phyloP scores from a whole-genome alignment of 1,140 invertebrate genomes.

The Heliconius eleuchia region DNA sequence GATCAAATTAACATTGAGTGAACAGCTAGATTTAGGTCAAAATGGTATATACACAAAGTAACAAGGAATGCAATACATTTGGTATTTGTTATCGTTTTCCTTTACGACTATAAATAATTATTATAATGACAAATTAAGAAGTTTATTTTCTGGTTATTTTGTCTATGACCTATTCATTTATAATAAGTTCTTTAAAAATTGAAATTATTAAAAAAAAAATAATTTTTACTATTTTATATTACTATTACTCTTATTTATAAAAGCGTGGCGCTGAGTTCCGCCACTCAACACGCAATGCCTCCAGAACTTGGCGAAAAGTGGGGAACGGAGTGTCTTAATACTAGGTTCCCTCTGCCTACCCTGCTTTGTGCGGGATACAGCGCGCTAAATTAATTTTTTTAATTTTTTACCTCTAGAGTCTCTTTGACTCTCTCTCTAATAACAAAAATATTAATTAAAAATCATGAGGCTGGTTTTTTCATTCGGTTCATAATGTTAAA shows the following conservation, averaged over 20 bases:
- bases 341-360: no score
- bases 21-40: not conserved
- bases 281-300: no score
- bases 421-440: constrained; percentile 10
- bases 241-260: no score
- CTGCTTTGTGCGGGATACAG: no score
- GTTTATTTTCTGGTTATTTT: not conserved
- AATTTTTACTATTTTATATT: no score
- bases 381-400: no score
- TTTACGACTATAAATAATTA: not conserved
- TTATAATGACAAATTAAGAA: not conserved
- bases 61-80: not conserved
- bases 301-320: no score
- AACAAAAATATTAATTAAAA: constrained; percentile 11
- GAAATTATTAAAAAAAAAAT: no score
- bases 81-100: not conserved
- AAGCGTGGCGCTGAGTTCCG: no score
- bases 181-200: no score
- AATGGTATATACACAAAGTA: not conserved
- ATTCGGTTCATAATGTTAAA: not conserved
- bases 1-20: not conserved
- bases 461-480: not conserved
- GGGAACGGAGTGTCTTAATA: no score
- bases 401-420: not conserved
- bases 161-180: not conserved